These are phyloP conservation scores for Heliopora coerulea DNA, from an alignment of 92 coral and sea anemone genomes.

Conservation along the genomic window DNA sequence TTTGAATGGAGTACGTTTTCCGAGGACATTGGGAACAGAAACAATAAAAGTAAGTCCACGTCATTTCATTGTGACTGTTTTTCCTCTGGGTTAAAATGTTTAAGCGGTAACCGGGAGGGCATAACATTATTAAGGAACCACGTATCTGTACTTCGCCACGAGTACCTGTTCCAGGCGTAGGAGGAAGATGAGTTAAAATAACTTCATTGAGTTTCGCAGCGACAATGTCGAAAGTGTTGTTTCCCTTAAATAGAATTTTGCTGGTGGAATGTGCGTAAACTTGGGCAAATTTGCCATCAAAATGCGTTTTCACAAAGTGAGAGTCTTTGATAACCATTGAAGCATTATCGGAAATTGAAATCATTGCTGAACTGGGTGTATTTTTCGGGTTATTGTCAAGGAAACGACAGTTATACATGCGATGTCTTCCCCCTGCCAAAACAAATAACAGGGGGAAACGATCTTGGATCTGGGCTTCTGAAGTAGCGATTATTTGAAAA, in stretches of 20 bases:
- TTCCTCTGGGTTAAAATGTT: not conserved
- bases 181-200: not conserved
- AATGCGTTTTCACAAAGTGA: not conserved
- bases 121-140: not conserved
- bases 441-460: too few relatives aligned
- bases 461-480: too few relatives aligned
- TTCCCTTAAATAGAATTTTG: not conserved
- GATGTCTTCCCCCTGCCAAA: too few relatives aligned
- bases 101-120: slow-evolving; percentile 3
- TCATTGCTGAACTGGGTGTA: not conserved
- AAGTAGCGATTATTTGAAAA: too few relatives aligned
- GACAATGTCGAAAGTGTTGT: not conserved
- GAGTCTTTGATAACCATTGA: not conserved
- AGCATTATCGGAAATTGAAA: slow-evolving; percentile 1
- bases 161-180: not conserved
- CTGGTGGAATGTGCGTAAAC: not conserved
- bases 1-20: slow-evolving; percentile 7
- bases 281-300: not conserved
- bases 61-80: not conserved
- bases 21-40: slow-evolving; percentile 15
- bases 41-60: not conserved
- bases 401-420: too few relatives aligned
- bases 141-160: not conserved
- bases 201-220: not conserved
- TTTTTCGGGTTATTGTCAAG: too few relatives aligned